Percentiles rank a stretch among this genome's conserved stretches.
Conservation (phyloP, 2,888 invertebrate species). For the Ennomos fuscantarius region DNA sequence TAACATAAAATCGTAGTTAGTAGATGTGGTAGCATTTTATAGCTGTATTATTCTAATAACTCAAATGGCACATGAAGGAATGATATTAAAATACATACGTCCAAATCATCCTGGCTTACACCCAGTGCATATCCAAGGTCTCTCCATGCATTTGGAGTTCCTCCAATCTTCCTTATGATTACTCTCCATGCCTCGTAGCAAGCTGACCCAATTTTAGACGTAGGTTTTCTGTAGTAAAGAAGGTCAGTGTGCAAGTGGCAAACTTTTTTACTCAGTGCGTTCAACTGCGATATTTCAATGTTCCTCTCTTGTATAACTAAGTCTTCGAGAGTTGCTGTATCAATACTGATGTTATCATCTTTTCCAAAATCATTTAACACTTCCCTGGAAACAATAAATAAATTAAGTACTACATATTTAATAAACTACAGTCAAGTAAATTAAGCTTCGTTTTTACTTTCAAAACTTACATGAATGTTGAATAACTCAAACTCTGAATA, state of each 20-base stretch:
- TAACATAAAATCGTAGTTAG: no score
- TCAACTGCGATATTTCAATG: conserved; percentile 65
- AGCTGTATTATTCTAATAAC: no score
- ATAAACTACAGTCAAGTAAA: no score
- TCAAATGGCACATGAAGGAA: neutral
- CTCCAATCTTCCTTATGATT: conserved; percentile 70
- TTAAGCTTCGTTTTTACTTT: no score
- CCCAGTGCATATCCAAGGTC: conserved; percentile 70
- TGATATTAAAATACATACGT: conserved; percentile 60
- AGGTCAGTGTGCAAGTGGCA: conserved; percentile 70
- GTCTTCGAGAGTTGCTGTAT: conserved; percentile 70
- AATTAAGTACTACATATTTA: no score
- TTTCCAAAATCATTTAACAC: conserved; percentile 56
- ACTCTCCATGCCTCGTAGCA: conserved; percentile 75
- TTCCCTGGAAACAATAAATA: conserved; percentile 60
- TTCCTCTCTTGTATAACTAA: conserved; percentile 64
- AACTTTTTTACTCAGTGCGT: conserved; percentile 70
- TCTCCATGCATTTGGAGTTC: conserved; percentile 71
- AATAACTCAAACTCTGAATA: no score
- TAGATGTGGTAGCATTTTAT: no score
- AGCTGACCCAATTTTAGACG: conserved; percentile 65
- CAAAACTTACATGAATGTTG: no score
- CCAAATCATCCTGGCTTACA: conserved; percentile 67
- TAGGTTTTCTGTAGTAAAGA: conserved; percentile 71
- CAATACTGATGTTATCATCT: conserved; percentile 70